Evolutionary conservation across 2,797 vertebrate genomes (phyloP).

Genomic region (Ptychadena robeensis): DNA sequence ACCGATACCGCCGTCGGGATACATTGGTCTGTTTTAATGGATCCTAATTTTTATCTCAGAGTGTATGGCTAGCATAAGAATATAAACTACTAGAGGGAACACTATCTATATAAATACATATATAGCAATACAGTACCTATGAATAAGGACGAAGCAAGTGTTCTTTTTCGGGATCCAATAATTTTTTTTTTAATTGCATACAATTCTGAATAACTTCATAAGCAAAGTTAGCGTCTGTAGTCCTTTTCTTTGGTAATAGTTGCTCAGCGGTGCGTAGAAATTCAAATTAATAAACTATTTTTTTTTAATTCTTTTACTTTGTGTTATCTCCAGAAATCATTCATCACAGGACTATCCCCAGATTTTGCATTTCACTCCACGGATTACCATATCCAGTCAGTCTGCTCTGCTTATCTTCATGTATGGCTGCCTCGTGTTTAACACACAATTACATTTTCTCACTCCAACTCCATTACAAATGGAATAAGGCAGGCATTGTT

Average conservation of each 20-base stretch:
- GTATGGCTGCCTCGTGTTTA: slow-evolving; percentile 71
- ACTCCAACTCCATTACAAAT: slow-evolving; percentile 70
- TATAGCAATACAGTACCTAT: neutral
- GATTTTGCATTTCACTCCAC: slow-evolving; percentile 58
- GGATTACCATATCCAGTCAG: slow-evolving; percentile 66
- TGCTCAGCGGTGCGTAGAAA: slow-evolving; percentile 38
- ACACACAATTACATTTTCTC: slow-evolving; percentile 72
- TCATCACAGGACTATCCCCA: slow-evolving; percentile 72
- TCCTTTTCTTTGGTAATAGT: slow-evolving; percentile 14
- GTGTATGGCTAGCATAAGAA: no score
- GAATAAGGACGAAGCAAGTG: neutral
- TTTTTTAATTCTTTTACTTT: slow-evolving; percentile 38
- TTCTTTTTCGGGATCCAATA: neutral
- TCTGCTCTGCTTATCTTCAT: slow-evolving; percentile 68
- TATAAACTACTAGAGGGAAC: no score
- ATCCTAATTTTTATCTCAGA: no score
- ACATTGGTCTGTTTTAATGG: no score
- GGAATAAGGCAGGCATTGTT: slow-evolving; percentile 75
- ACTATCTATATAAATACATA: no score
- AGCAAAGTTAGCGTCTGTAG: slow-evolving; percentile 24
- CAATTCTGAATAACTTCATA: slow-evolving; percentile 35
- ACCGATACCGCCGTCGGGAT: no score
- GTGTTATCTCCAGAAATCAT: slow-evolving; percentile 63
- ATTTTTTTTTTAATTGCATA: slow-evolving; percentile 4
- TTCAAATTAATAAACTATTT: slow-evolving; percentile 64